Evolutionary conservation across 1,140 invertebrate species (phyloP).

Genomic region (Anoplolepis gracilipes): DNA sequence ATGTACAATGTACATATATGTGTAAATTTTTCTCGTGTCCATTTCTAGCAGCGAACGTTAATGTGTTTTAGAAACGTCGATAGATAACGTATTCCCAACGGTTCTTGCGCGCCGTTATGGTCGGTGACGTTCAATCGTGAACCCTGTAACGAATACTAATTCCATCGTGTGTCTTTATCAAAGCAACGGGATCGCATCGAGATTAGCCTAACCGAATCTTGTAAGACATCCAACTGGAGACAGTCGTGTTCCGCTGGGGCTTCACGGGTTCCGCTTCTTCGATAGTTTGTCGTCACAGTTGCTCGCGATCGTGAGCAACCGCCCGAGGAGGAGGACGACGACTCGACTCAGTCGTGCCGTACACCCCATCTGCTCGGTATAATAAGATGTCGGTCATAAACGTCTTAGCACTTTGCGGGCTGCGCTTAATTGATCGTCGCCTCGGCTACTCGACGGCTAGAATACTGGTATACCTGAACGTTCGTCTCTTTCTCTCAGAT

Average conservation of each 20-base stretch:
- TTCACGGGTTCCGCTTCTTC: slow-evolving; percentile 72
- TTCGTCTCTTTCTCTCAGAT: slow-evolving; percentile 49
- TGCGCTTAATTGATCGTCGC: slow-evolving; percentile 80
- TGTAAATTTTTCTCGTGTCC: slow-evolving; percentile 13
- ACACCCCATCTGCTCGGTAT: slow-evolving; percentile 66
- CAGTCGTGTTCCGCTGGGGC: slow-evolving; percentile 56
- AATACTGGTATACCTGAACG: slow-evolving; percentile 56
- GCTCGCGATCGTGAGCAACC: slow-evolving; percentile 49
- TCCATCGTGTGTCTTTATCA: slow-evolving; percentile 35
- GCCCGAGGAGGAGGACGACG: slow-evolving; percentile 65
- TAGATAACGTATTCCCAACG: background rate
- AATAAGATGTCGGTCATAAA: slow-evolving; percentile 81
- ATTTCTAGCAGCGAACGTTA: background rate
- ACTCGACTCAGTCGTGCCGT: slow-evolving; percentile 57
- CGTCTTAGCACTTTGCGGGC: slow-evolving; percentile 80
- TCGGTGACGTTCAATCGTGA: background rate
- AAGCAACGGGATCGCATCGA: slow-evolving; percentile 54
- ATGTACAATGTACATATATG: no score
- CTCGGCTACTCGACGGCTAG: slow-evolving; percentile 40
- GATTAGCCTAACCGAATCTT: slow-evolving; percentile 74
- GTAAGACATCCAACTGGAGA: slow-evolving; percentile 75
- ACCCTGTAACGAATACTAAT: slow-evolving; percentile 52
- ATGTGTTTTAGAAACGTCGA: background rate
- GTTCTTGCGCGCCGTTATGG: background rate
- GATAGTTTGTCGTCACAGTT: slow-evolving; percentile 38